These are phyloP conservation scores for Troilus luridus DNA, from an alignment of 2,888 invertebrate species.

Conservation along the genomic window DNA sequence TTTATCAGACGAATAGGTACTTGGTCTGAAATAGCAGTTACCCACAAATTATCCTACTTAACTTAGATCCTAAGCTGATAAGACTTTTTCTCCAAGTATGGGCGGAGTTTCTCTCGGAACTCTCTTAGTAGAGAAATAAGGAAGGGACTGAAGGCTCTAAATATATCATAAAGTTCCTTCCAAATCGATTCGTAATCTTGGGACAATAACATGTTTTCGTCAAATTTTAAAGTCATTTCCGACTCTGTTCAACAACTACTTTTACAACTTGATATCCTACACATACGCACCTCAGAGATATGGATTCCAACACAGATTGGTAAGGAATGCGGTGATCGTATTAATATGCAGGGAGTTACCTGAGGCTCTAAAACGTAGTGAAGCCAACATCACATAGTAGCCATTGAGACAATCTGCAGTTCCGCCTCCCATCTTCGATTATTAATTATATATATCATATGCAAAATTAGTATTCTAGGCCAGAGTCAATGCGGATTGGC, in stretches of 20 bases:
- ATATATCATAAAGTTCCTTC: background rate
- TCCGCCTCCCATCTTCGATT: background rate
- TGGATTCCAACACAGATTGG: background rate
- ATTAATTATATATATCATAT: slow-evolving; percentile 10
- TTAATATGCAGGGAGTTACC: background rate
- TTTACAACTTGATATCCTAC: background rate
- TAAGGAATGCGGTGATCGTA: background rate
- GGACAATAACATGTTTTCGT: background rate
- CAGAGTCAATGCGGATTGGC: background rate
- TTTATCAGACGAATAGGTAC: no score
- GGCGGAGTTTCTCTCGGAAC: no score
- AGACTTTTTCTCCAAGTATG: no score
- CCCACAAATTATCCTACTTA: no score
- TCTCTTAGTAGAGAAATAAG: no score
- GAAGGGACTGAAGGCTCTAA: background rate
- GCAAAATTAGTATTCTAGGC: background rate
- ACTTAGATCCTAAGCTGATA: no score
- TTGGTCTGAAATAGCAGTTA: no score
- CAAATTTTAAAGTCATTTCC: background rate
- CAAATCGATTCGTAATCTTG: background rate
- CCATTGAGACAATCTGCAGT: background rate
- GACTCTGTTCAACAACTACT: background rate
- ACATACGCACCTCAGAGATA: background rate
- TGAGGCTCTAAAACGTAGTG: background rate
- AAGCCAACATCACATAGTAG: background rate